Base-by-base conservation (phyloP, 2,113 vertebrate genomes). In the Bujurquina vittata region DNA sequence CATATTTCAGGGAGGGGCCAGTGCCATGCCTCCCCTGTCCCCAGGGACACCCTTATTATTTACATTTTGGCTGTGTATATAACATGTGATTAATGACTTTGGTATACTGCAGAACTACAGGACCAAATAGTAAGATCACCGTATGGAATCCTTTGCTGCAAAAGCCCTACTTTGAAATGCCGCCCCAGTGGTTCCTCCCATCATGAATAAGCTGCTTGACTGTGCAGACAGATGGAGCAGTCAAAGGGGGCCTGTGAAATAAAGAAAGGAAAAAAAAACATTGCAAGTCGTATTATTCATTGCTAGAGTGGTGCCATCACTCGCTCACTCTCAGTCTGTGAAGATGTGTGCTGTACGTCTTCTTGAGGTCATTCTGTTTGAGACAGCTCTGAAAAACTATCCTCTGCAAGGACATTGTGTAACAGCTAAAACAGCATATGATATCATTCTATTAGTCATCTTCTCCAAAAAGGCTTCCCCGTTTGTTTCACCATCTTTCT, bases 141-240 rank as follows among this genome's bases (percentile, higher is more conserved):
- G 11, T 69, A 23, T 37, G 12, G 7, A 35, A 56, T 56, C 52
- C 10, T 75, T 55, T 37, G 17, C 61, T n/a, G n/a, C 55, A 52
- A 63, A 59, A 61, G 23, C 77, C 7, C 35, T 76, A 10, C 56
- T 20, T 84, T 62, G 11, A 79, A 79, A 40, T 20, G 23, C n/a
- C 1, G 6, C 14, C 40, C 31, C 20, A 65, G 31, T 69, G 23
- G 60, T 84, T 79, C 12, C 26, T 26, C 26, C 56, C 22, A 37
- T 61, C 60, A 76, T 54, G 54, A 67, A 43, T 37, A 75, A 72
- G 35, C 52, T 80, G 52, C 22, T 79, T 26, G 54, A 75, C 23
- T 43, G 29, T 75, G 43, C 58, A 33, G 62, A 82, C 75, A 83
- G 80, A 78, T 75, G 52, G 74, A 69, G n/a, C 49, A 84, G 58